Conservation (phyloP, 2,797 vertebrate genomes). For the Xenops minutus region DNA sequence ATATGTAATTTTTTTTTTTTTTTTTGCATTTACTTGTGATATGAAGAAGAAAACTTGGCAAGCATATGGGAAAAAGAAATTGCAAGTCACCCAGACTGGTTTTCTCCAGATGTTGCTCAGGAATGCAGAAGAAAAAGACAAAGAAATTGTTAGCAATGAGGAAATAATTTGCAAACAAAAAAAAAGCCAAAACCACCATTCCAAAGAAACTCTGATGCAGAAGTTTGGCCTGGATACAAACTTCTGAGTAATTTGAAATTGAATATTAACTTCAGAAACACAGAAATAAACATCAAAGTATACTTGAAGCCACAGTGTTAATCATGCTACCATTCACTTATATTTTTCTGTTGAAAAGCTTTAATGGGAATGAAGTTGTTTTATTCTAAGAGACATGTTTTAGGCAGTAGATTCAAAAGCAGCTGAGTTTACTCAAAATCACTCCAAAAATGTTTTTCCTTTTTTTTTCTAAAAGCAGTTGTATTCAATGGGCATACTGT, state of each 20-base stretch:
- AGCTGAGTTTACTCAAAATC: neutral
- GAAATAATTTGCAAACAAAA: neutral
- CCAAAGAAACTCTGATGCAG: neutral
- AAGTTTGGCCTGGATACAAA: neutral
- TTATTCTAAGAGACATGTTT: neutral
- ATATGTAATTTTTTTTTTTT: neutral
- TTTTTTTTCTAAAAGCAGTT: neutral
- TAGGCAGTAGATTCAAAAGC: neutral
- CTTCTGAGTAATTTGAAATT: neutral
- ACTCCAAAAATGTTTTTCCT: neutral
- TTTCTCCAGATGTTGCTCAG: neutral
- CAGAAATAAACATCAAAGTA: conserved; percentile 21
- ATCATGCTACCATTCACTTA: neutral
- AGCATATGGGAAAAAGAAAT: neutral
- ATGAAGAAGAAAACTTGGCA: neutral
- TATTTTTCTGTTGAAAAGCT: neutral
- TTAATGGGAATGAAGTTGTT: neutral
- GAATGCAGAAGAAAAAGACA: neutral
- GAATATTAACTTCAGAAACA: neutral
- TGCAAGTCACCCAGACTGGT: neutral
- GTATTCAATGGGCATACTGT: neutral
- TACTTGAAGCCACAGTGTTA: neutral
- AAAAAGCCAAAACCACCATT: neutral
- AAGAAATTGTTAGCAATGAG: neutral
- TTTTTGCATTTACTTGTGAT: neutral